These are phyloP conservation scores for Bombus sibiricus DNA, from an alignment of 1,140 invertebrate species.

Conservation along the genomic window DNA sequence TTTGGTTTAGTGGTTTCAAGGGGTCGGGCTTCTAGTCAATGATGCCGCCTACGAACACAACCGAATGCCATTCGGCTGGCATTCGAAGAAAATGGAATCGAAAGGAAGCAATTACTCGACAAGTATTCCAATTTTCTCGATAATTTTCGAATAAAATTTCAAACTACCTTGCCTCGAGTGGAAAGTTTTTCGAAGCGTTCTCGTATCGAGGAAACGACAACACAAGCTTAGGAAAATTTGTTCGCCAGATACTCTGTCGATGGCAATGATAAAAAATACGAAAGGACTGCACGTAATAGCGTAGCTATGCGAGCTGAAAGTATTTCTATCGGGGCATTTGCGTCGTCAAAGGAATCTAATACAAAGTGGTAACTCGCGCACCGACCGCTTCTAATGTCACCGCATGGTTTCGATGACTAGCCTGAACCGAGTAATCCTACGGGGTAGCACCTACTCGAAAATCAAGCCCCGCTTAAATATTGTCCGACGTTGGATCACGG, in stretches of 20 bases:
- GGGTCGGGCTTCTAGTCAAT: conserved; percentile 26
- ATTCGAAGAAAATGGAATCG: background rate
- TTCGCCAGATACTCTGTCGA: background rate
- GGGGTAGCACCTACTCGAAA: conserved; percentile 72
- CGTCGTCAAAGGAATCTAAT: conserved; percentile 61
- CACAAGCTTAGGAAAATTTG: background rate
- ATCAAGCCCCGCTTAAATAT: conserved; percentile 57
- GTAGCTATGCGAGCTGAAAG: conserved; percentile 14
- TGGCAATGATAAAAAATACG: conserved; percentile 22
- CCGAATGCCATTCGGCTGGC: background rate
- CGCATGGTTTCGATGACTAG: conserved; percentile 74
- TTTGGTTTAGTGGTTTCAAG: conserved; percentile 74
- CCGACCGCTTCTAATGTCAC: conserved; percentile 69
- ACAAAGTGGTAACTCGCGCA: conserved; percentile 61
- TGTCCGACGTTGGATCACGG: conserved; percentile 48
- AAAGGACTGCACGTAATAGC: background rate
- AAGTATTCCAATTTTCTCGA: background rate
- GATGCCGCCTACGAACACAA: background rate
- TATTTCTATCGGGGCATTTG: conserved; percentile 62
- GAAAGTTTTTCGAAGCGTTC: background rate
- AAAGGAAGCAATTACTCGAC: conserved; percentile 7
- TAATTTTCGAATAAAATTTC: conserved; percentile 15
- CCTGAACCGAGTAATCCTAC: conserved; percentile 68
- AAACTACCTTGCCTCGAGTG: background rate
- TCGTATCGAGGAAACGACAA: background rate